These are phyloP conservation scores for Scolopax bukidnonensis DNA, from an alignment of 2,797 vertebrate genomes.

Conservation along the genomic window DNA sequence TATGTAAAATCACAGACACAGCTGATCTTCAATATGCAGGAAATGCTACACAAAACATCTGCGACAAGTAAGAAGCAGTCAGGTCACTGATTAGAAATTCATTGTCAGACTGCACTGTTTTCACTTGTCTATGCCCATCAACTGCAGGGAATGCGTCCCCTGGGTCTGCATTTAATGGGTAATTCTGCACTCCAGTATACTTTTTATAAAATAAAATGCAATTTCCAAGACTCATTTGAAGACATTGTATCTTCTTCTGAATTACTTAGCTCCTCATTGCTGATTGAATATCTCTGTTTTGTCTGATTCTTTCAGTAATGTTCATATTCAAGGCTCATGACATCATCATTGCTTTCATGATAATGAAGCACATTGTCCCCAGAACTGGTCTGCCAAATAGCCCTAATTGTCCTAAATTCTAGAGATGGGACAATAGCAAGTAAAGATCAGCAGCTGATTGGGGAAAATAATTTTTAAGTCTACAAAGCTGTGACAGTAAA, in stretches of 20 bases:
- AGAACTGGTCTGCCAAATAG: constrained; percentile 19
- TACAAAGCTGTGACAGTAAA: not conserved
- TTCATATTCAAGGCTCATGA: not conserved
- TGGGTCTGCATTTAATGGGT: constrained; percentile 9
- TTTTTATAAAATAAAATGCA: constrained; percentile 22
- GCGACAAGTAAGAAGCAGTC: not conserved
- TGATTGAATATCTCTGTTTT: constrained; percentile 59
- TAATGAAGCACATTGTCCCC: constrained; percentile 55
- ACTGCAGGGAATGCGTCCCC: not conserved
- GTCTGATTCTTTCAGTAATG: constrained; percentile 46
- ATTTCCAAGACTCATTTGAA: constrained; percentile 49
- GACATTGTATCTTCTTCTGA: constrained; percentile 47
- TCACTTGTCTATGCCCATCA: not conserved
- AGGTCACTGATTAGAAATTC: constrained; percentile 41
- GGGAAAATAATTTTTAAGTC: constrained; percentile 33
- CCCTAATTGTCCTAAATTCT: constrained; percentile 51
- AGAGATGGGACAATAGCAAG: constrained; percentile 5
- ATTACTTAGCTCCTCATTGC: constrained; percentile 7
- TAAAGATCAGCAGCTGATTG: constrained; percentile 1
- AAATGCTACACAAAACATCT: constrained; percentile 42
- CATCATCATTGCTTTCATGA: constrained; percentile 49
- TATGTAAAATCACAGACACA: constrained; percentile 2
- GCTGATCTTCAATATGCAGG: constrained; percentile 13
- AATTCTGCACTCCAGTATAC: not conserved
- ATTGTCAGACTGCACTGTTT: not conserved